A percentile compares a stretch with the other conserved stretches of the same genome.
phyloP scores from a whole-genome alignment of 2,797 vertebrate species.

The Myripristis jacobus region DNA sequence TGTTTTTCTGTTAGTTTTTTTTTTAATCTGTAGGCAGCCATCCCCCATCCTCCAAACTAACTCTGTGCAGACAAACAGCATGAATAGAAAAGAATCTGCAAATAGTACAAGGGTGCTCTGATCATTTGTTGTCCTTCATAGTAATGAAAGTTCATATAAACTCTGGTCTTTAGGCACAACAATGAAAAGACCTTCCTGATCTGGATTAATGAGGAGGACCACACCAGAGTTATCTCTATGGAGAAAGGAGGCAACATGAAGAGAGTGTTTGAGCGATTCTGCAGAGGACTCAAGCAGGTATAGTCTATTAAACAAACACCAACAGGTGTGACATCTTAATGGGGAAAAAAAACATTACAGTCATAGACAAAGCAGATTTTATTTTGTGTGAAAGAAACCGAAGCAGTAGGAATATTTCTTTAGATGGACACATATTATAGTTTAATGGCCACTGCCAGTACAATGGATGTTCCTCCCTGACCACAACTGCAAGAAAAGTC shows the following conservation, averaged over 20 bases:
- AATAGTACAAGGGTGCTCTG: background rate
- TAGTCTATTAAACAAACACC: background rate
- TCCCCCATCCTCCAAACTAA: background rate
- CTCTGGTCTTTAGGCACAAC: constrained; percentile 86
- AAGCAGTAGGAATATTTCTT: too few species aligned
- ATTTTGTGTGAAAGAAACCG: too few species aligned
- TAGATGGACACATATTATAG: too few species aligned
- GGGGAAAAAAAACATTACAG: too few species aligned
- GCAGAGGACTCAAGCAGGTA: constrained; percentile 92
- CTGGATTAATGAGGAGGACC: constrained; percentile 97
- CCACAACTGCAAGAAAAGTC: too few species aligned
- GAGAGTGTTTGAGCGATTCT: constrained; percentile 95
- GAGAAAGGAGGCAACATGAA: constrained; percentile 99
- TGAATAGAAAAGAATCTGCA: constrained; percentile 2
- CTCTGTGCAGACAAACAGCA: constrained; percentile 1
- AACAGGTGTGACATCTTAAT: background rate
- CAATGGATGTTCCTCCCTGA: too few species aligned
- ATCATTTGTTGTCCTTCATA: background rate
- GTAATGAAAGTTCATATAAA: constrained; percentile 1
- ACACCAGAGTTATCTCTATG: constrained; percentile 97
- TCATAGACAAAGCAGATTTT: too few species aligned
- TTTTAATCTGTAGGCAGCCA: background rate
- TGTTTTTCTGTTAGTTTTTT: background rate
- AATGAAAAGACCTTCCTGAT: constrained; percentile 95
- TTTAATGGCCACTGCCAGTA: too few species aligned